Percentiles rank a stretch among this genome's conserved stretches.
phyloP scores from a whole-genome alignment of 2,113 vertebrate genomes.

The Hoplias malabaricus region DNA sequence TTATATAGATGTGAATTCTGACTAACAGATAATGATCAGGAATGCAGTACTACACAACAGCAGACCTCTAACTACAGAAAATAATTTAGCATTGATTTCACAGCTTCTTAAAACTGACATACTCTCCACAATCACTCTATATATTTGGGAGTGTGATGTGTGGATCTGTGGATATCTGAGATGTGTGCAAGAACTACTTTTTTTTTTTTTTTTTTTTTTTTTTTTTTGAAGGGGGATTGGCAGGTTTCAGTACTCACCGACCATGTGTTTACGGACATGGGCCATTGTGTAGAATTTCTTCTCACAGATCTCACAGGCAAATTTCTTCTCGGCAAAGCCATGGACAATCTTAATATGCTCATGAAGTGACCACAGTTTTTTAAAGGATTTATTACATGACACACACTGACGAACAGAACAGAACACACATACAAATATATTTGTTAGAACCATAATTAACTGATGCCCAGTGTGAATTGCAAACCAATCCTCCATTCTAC shows the following conservation, averaged over 20 bases:
- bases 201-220: no score
- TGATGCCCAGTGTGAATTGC: background rate
- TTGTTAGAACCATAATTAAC: background rate
- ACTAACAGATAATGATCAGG: no score
- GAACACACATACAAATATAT: slow-evolving; percentile 1
- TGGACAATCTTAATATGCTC: slow-evolving; percentile 99
- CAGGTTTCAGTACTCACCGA: slow-evolving; percentile 82
- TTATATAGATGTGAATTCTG: no score
- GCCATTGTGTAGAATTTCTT: slow-evolving; percentile 99
- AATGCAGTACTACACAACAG: no score
- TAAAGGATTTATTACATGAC: slow-evolving; percentile 97
- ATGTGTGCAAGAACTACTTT: no score
- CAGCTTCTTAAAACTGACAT: background rate
- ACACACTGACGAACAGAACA: slow-evolving; percentile 80
- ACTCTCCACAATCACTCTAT: background rate
- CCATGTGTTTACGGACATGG: slow-evolving; percentile 97
- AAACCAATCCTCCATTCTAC: background rate
- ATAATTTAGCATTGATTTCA: background rate
- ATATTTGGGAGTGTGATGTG: background rate
- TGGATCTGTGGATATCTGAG: background rate
- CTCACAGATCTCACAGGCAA: slow-evolving; percentile 97
- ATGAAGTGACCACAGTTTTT: slow-evolving; percentile 99
- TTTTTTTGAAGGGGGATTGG: no score
- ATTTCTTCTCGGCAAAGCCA: slow-evolving; percentile 97
- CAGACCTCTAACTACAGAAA: no score